phyloP scores from a whole-genome alignment of 2,113 vertebrate genomes.

The Pyrgilauda ruficollis region DNA sequence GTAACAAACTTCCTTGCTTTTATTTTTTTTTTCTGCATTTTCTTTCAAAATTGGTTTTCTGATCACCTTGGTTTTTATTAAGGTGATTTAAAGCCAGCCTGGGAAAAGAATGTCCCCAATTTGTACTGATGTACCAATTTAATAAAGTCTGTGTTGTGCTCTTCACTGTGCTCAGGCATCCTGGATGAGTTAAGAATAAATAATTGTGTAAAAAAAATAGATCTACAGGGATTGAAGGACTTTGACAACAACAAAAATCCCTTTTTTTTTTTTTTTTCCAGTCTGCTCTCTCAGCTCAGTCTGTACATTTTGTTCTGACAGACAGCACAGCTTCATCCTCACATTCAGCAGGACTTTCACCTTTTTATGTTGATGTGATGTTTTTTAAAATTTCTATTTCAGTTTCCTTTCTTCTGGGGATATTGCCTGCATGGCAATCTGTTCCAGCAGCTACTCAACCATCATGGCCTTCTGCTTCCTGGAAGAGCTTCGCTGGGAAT shows the following conservation, averaged over 20 bases:
- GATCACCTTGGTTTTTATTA: neutral
- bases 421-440: constrained; percentile 91
- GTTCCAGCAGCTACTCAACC: constrained; percentile 80
- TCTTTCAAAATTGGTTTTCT: neutral
- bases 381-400: constrained; percentile 24
- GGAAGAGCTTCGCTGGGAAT: constrained; percentile 91
- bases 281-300: neutral
- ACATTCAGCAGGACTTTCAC: neutral
- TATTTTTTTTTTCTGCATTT: neutral
- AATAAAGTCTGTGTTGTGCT: neutral
- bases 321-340: neutral
- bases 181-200: neutral
- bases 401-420: constrained; percentile 86
- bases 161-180: neutral
- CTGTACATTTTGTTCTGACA: neutral
- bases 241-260: neutral
- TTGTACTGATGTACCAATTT: neutral
- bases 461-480: constrained; percentile 94
- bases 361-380: neutral
- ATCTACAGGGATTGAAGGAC: neutral
- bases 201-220: neutral
- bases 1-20: neutral
- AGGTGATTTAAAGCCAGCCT: neutral
- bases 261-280: neutral
- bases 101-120: neutral